Evolutionary conservation across 2,797 vertebrate species (phyloP).

Genomic region (Bovichtus variegatus): DNA sequence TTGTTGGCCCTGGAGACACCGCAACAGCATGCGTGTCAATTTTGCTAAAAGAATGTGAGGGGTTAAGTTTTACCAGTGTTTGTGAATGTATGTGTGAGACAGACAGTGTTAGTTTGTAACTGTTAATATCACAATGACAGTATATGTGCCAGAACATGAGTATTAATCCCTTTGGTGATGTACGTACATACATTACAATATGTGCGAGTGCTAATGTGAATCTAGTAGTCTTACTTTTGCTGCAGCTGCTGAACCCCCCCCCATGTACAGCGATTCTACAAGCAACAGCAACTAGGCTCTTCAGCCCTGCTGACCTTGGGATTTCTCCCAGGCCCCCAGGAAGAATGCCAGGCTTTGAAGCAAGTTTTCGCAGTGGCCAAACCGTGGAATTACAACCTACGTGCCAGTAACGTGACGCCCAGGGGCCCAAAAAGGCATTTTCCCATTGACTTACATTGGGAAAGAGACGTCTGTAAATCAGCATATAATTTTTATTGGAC

Average conservation of each 20-base stretch:
- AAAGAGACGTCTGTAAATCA: too few relatives aligned
- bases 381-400: too few relatives aligned
- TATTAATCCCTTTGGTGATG: neutral
- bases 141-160: neutral
- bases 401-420: too few relatives aligned
- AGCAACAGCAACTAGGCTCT: constrained; percentile 13
- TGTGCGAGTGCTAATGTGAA: constrained; percentile 10
- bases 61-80: constrained; percentile 13
- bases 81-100: neutral
- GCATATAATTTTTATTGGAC: too few relatives aligned
- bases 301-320: neutral
- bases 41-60: constrained; percentile 39
- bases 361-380: too few relatives aligned
- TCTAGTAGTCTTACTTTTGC: neutral
- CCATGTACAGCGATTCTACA: neutral
- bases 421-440: too few relatives aligned
- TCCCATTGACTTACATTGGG: too few relatives aligned
- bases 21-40: constrained; percentile 46
- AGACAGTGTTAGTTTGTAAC: constrained; percentile 20
- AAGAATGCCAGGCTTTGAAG: too few relatives aligned
- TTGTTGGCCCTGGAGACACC: constrained; percentile 24
- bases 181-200: neutral
- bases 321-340: too few relatives aligned
- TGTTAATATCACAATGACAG: constrained; percentile 29
- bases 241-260: constrained; percentile 14